These are phyloP conservation scores for Triplophysa rosa DNA, from an alignment of 2,113 vertebrate genomes.

Conservation along the genomic window DNA sequence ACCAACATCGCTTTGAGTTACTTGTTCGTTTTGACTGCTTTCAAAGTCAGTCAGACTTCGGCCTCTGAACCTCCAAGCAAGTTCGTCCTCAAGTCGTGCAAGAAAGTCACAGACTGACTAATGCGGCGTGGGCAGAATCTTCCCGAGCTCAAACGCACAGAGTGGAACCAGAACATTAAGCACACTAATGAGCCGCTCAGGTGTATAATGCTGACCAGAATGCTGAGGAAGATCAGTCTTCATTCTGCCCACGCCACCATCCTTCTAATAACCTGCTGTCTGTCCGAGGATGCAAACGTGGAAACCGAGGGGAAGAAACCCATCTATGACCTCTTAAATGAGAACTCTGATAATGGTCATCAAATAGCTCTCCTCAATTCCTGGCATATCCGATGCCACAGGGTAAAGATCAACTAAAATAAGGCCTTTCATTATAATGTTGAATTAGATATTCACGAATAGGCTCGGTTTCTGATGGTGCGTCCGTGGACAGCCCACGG, in stretches of 20 bases:
- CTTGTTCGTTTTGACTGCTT: neutral
- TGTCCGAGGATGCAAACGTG: neutral
- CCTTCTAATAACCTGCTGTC: constrained; percentile 26
- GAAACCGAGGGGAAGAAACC: neutral
- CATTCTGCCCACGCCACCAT: neutral
- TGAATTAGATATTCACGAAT: neutral
- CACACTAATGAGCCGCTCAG: constrained; percentile 54
- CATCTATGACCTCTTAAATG: neutral
- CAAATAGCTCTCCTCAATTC: neutral
- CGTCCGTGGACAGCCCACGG: neutral
- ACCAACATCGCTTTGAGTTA: too few relatives aligned
- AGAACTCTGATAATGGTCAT: neutral
- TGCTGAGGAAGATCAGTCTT: constrained; percentile 37
- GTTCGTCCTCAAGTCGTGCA: constrained; percentile 26
- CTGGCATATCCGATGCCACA: too few relatives aligned
- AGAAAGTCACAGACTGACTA: constrained; percentile 36
- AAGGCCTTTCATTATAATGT: neutral
- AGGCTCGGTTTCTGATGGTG: neutral
- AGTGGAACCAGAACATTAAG: constrained; percentile 53
- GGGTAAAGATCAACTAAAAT: neutral
- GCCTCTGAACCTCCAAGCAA: constrained; percentile 23
- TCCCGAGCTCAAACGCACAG: constrained; percentile 33
- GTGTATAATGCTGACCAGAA: constrained; percentile 45
- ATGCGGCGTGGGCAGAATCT: constrained; percentile 40
- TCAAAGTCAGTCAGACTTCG: neutral